Percentiles rank a stretch among this genome's conserved stretches.
phyloP scores from a whole-genome alignment of 2,113 vertebrate species.

The Phalacrocorax aristotelis region DNA sequence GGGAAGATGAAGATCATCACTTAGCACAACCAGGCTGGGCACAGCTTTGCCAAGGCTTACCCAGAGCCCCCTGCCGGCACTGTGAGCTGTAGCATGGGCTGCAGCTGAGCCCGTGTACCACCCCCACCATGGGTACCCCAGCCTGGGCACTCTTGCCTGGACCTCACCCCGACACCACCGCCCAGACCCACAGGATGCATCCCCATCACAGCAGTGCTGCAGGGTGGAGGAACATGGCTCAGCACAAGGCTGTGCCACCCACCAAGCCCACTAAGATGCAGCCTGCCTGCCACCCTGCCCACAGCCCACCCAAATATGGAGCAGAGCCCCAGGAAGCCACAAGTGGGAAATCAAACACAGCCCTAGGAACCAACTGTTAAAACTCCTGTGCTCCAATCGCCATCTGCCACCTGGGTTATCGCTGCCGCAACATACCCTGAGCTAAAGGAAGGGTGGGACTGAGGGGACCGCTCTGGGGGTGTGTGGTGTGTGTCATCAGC shows the following conservation, averaged over 20 bases:
- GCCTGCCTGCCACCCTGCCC: background rate
- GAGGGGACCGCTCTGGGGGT: background rate
- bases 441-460: background rate
- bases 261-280: background rate
- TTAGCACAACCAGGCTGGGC: background rate
- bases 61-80: background rate
- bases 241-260: background rate
- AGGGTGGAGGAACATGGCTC: background rate
- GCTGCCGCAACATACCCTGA: background rate
- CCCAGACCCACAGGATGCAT: fast-evolving
- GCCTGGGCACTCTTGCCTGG: background rate
- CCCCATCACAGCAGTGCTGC: fast-evolving
- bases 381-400: background rate
- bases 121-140: too few species aligned
- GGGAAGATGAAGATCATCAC: background rate
- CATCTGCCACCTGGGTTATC: background rate
- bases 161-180: background rate
- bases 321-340: background rate
- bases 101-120: too few species aligned
- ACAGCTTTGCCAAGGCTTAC: background rate
- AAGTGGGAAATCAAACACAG: background rate
- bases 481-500: background rate
- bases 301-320: background rate
- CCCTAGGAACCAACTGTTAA: background rate
- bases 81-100: fast-evolving